phyloP scores from a whole-genome alignment of 2,888 invertebrate genomes.

The Trichopria drosophilae region DNA sequence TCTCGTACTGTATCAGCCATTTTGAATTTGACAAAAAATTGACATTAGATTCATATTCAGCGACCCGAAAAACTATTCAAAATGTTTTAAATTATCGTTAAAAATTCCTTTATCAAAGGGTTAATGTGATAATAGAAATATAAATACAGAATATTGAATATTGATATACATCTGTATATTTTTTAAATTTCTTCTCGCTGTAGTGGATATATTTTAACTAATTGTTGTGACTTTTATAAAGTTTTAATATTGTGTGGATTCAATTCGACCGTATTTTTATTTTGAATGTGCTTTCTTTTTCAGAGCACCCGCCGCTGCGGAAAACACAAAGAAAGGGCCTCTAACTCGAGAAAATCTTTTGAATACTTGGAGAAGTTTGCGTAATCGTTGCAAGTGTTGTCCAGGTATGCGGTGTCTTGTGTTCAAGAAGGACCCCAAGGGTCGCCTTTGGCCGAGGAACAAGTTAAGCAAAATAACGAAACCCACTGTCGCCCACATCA shows the following conservation, averaged over 20 bases:
- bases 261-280: not conserved
- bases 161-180: not conserved
- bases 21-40: no score
- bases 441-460: conserved; percentile 45
- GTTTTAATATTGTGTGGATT: not conserved
- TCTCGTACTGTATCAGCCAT: no score
- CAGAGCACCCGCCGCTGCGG: not conserved
- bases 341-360: not conserved
- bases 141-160: no score
- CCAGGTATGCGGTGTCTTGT: conserved; percentile 51
- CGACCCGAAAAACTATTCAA: no score
- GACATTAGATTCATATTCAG: no score
- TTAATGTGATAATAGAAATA: no score
- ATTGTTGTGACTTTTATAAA: not conserved
- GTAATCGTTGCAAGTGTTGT: conserved; percentile 45
- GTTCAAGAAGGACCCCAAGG: conserved; percentile 49
- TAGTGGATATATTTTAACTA: not conserved
- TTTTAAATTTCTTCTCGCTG: not conserved
- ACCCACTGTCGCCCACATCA: conserved; percentile 30
- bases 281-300: not conserved
- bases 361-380: not conserved
- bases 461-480: no score
- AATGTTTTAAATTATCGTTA: no score
- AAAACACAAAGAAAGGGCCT: no score
- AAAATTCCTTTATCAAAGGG: no score